Evolutionary conservation across 2,797 vertebrate species (phyloP), one percentile per base, ranked within the genome.

Genomic region (Coccyzus lansbergi): DNA sequence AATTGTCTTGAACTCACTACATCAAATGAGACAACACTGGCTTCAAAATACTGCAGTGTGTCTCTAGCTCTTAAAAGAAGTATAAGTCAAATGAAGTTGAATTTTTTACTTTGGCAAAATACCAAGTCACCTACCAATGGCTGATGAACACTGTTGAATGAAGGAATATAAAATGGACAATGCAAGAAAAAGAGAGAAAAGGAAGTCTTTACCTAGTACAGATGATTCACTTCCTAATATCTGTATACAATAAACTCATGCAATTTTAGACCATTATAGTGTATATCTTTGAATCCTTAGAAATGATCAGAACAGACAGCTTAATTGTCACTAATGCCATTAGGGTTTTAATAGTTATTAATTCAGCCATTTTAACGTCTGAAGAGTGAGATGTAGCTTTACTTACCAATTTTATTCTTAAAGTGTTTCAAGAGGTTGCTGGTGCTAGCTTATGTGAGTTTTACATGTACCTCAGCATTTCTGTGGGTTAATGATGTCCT

Each of bases 401-500:
- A 78, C 65, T 91, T 92, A 82, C 48, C 44, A 74, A 34, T 94
- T 95, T 91, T 69, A 74, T 86, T 79, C 82, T 68, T 91, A 77
- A 85, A 93, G 82, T 64, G 48, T 87, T 85, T 90, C 18, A 2
- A 65, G 56, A 28, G 89, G 89, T 88, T 74, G 65, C 89, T 94
- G 16, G 53, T 92, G 81, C 67, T 69, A 86, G 95, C 93, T 72
- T 63, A 59, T 95, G 95, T 87, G 68, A 92, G 40, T 94, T 94
- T 92, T 94, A 93, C 74, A 2, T 62, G 44, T 92, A 75, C 51
- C 93, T 97, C 92, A 95, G 86, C 82, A 72, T 94, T 98, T 96
- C 81, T 96, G 34, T 75, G 90, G 96, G 88, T 97, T 97, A 97
- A 97, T 95, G 93, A 85, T 93, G 75, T 97, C 86, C 82, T 94